Percentiles rank a stretch among this genome's conserved stretches.
Conservation (phyloP, 1,140 invertebrate species). For the Helicoverpa zea region DNA sequence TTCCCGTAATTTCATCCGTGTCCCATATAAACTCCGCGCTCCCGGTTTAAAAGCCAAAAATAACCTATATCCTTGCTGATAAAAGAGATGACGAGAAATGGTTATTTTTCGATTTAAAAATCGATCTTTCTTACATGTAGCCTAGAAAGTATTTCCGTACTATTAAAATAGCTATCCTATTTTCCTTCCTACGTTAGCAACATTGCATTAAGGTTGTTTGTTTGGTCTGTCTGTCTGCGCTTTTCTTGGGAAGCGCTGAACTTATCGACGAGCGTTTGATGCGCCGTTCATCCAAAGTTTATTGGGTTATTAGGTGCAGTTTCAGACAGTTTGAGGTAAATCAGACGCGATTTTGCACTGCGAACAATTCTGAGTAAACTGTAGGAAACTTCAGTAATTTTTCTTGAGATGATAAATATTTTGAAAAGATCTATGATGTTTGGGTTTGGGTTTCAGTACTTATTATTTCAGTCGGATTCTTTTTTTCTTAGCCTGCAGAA, state of each 20-base stretch:
- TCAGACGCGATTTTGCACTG: background rate
- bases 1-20: no score
- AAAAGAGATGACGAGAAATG: no score
- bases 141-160: background rate
- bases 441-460: no score
- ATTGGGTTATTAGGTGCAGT: background rate
- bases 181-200: background rate
- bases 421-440: no score
- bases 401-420: background rate
- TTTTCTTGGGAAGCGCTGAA: constrained; percentile 3
- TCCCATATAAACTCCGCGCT: no score
- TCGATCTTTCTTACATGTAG: no score
- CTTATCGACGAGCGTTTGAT: background rate
- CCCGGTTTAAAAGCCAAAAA: no score
- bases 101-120: no score
- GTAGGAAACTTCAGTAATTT: background rate
- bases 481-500: no score
- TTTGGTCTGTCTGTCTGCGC: constrained; percentile 17
- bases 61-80: no score
- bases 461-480: no score
- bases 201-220: constrained; percentile 31
- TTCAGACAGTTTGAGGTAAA: background rate
- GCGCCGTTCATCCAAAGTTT: background rate
- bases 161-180: constrained; percentile 27
- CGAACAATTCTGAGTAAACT: background rate